These are phyloP conservation scores for Cisticola juncidis DNA, from an alignment of 2,113 vertebrate species.

Conservation along the genomic window DNA sequence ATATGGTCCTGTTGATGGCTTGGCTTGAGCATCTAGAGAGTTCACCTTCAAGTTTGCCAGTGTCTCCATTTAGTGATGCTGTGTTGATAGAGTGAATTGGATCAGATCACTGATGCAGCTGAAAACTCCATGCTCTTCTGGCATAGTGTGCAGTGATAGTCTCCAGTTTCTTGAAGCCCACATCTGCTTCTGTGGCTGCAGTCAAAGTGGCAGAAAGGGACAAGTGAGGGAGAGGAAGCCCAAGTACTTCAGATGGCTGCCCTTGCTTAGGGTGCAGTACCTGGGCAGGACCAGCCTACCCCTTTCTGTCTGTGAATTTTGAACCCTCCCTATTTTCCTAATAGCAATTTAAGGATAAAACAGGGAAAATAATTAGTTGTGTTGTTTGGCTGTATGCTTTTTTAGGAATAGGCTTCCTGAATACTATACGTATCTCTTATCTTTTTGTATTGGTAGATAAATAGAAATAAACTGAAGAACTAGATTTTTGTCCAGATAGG, in stretches of 20 bases:
- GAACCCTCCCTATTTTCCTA: not conserved
- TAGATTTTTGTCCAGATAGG: not conserved
- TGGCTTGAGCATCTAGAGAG: not conserved
- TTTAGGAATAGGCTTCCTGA: not conserved
- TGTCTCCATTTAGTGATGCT: not conserved
- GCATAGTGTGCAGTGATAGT: not conserved
- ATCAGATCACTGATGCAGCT: not conserved
- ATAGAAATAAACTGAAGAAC: not conserved
- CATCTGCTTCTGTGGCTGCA: not conserved
- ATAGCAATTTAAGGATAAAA: not conserved
- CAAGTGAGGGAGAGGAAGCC: not conserved
- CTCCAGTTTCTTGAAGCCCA: not conserved
- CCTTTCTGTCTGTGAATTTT: not conserved
- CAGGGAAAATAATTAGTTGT: not conserved
- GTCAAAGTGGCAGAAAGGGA: not conserved
- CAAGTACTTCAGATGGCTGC: not conserved
- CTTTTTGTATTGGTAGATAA: not conserved
- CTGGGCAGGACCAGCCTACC: not conserved
- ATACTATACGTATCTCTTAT: not conserved
- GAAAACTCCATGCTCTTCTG: not conserved
- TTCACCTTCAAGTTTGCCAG: not conserved
- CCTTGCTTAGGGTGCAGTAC: not conserved
- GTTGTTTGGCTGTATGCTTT: not conserved
- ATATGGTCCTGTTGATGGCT: not conserved
- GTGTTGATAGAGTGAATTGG: not conserved